Base-by-base conservation (phyloP, 2,888 invertebrate genomes). In the Deilephila elpenor region DNA sequence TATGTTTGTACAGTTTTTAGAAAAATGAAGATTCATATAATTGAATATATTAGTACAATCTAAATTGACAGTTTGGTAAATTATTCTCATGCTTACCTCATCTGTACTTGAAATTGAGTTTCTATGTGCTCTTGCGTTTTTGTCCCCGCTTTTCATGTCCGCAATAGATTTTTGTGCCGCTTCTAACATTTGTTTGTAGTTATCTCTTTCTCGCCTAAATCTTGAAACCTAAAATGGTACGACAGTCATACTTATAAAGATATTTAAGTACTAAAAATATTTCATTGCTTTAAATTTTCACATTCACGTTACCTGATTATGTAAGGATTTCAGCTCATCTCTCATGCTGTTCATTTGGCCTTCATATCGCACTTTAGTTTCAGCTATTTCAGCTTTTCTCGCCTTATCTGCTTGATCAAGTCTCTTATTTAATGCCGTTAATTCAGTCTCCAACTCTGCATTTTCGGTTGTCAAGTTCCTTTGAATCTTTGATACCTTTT, bases 121-220 rank as follows among this genome's bases (percentile, higher is more conserved):
- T 73, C 96, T 94, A 64, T 95, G 95, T 72, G 95, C 92, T 79
- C 95, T 93, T 4, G 87, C 75, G 75, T 79, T 83, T 81, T 94
- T 94, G 51, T 93, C 93, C 0, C 96, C 96, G 74, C 89, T 91
- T 87, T 97, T 98, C 32, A 98, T 94, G 78, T 98, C 97, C 0
- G 96, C 96, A 81, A 98, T 97, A 59, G 97, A 96, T 89, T 97
- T 97, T 87, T 98, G 98, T 0, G 98, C 97, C 17, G 97, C 96
- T 85, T 98, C 98, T 60, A 98, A 89, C 97, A 98, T 98, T 86
- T 98, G 98, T 80, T 98, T 97, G 85, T 97, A 98, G 72, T 97
- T 97, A 86, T 98, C 98, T 73, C 98, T 95, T 90, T 98, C 98
- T 75, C 98, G 95, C 86, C 98, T 97, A 87, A 98, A 98, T 82